These are phyloP conservation scores for Tinea semifulvella DNA, from an alignment of 2,888 invertebrate species.

Conservation along the genomic window DNA sequence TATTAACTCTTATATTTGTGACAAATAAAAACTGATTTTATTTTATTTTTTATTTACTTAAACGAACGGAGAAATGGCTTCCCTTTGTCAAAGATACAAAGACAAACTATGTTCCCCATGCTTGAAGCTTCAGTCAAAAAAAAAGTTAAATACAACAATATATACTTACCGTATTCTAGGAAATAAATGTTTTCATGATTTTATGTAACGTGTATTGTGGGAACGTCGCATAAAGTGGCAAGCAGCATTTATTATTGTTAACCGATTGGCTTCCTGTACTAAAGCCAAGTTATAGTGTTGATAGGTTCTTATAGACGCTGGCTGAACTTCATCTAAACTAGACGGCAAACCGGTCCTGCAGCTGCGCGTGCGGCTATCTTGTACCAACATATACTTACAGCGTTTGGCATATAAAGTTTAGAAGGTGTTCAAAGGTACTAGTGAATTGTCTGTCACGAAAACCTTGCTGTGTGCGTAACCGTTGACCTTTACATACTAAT, in stretches of 20 bases:
- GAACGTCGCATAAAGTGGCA: too few species aligned
- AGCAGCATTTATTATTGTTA: neutral
- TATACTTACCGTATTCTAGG: too few species aligned
- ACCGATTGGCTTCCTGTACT: neutral
- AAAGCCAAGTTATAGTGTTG: neutral
- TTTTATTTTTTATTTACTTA: too few species aligned
- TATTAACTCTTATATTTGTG: too few species aligned
- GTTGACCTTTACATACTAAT: conserved; percentile 5
- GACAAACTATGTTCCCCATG: too few species aligned
- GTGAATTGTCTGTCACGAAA: conserved; percentile 6
- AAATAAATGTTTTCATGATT: too few species aligned
- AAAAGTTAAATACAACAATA: too few species aligned
- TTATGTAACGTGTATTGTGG: too few species aligned
- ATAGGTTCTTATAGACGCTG: conserved; percentile 1
- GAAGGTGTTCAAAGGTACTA: conserved; percentile 4
- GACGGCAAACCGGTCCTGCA: conserved; percentile 58
- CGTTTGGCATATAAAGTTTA: conserved; percentile 8
- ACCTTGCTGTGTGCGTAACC: neutral
- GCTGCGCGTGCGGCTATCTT: conserved; percentile 45
- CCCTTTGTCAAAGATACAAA: too few species aligned
- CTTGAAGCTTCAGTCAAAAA: too few species aligned
- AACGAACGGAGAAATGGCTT: too few species aligned
- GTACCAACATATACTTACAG: neutral
- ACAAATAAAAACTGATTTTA: too few species aligned
- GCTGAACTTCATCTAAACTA: conserved; percentile 28